Percentiles rank a stretch among this genome's conserved stretches.
Evolutionary conservation across 2,113 vertebrate genomes (phyloP).

Genomic region (Pteruthius melanotis): DNA sequence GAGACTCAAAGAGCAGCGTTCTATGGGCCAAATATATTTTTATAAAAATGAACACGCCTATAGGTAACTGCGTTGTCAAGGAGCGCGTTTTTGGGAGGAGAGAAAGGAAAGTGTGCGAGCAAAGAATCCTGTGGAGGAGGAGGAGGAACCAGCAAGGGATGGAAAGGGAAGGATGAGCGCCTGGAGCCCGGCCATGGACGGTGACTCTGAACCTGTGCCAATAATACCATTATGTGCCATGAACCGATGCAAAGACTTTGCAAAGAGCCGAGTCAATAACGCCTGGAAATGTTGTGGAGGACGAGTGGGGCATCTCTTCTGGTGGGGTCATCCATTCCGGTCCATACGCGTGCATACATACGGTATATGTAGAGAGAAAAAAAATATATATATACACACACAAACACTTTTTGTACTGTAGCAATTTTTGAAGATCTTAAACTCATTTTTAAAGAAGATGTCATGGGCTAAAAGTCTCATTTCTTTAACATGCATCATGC

Average conservation of each 20-base stretch:
- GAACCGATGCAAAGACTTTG: constrained; percentile 77
- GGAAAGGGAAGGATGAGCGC: background rate
- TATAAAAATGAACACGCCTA: constrained; percentile 84
- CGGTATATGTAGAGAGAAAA: constrained; percentile 54
- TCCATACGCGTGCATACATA: constrained; percentile 65
- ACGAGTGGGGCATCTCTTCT: constrained; percentile 64
- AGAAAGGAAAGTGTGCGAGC: background rate
- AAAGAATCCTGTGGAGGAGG: background rate
- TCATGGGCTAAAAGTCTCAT: constrained; percentile 63
- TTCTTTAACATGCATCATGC: constrained; percentile 66
- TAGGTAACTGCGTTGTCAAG: constrained; percentile 65
- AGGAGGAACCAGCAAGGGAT: background rate
- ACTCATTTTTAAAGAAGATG: constrained; percentile 74
- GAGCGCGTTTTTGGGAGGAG: constrained; percentile 52
- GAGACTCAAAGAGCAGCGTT: constrained; percentile 81
- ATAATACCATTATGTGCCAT: constrained; percentile 99
- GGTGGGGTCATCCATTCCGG: constrained; percentile 67
- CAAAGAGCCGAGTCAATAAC: constrained; percentile 15
- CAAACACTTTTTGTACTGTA: constrained; percentile 76
- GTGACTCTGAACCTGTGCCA: constrained; percentile 95
- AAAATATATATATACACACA: constrained; percentile 68
- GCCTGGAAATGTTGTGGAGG: background rate
- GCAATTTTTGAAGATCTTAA: constrained; percentile 79
- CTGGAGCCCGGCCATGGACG: constrained; percentile 72
- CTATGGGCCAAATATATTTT: constrained; percentile 98